A percentile compares a stretch with the other conserved stretches of the same genome.
phyloP scores from a whole-genome alignment of 2,888 invertebrate species.

The Tridacna crocea region DNA sequence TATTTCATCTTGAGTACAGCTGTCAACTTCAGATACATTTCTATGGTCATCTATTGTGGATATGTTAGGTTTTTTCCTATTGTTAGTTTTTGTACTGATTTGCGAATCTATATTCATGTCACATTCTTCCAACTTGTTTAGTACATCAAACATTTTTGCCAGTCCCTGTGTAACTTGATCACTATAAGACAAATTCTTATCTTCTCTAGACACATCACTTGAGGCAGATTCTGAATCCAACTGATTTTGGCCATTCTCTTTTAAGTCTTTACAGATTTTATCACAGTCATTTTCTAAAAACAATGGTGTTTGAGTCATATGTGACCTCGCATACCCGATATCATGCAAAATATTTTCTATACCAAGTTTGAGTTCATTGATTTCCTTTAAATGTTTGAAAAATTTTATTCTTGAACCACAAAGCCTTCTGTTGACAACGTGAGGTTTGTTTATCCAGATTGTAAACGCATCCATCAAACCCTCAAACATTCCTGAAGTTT shows the following conservation, averaged over 20 bases:
- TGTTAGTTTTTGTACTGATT: neutral
- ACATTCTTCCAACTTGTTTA: neutral
- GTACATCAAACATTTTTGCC: neutral
- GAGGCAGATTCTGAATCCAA: neutral
- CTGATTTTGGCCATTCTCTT: no score
- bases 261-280: neutral
- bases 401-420: conserved; percentile 69
- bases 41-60: neutral
- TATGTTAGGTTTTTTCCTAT: neutral
- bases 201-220: neutral
- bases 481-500: conserved; percentile 25
- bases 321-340: neutral
- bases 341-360: neutral
- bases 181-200: neutral
- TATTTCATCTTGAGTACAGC: neutral
- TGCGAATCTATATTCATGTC: neutral
- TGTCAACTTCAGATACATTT: neutral
- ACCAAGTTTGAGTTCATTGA: neutral
- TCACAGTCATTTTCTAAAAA: neutral
- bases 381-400: neutral
- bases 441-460: conserved; percentile 79
- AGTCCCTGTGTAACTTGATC: neutral
- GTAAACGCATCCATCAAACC: conserved; percentile 70
- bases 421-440: conserved; percentile 75
- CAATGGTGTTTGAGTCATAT: neutral